Evolutionary conservation across 2,888 invertebrate species (phyloP).

Genomic region (Hetaerina titia): DNA sequence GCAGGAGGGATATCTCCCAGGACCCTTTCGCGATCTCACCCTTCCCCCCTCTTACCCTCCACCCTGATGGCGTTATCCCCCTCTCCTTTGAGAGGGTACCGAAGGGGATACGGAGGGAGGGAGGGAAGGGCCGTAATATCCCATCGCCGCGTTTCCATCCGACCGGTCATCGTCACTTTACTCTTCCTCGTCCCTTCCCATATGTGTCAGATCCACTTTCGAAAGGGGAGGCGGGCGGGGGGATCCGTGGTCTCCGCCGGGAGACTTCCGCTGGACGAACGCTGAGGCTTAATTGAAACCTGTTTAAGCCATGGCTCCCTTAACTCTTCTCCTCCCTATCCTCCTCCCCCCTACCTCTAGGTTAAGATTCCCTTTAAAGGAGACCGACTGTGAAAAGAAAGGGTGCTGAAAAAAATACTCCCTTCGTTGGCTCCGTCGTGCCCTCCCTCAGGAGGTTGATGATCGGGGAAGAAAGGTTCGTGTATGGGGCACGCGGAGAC

Average conservation of each 20-base stretch:
- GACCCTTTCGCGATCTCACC: background rate
- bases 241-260: background rate
- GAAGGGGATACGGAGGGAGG: background rate
- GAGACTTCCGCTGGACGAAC: background rate
- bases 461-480: too few relatives aligned
- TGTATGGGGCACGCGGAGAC: too few relatives aligned
- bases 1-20: background rate
- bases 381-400: background rate
- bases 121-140: too few relatives aligned
- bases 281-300: conserved; percentile 8
- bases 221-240: background rate
- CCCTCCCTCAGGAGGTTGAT: background rate
- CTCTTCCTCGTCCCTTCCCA: background rate
- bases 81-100: background rate
- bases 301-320: background rate
- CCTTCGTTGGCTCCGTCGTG: background rate
- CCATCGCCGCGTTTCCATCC: background rate
- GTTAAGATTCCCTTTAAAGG: background rate
- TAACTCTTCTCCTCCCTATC: too few relatives aligned
- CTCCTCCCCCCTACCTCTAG: background rate
- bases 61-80: background rate
- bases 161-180: background rate
- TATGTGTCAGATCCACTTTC: background rate
- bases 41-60: background rate
- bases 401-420: background rate